Percentiles rank a stretch among this genome's conserved stretches.
Evolutionary conservation across 2,888 invertebrate genomes (phyloP).

Genomic region (Beris morrisii): DNA sequence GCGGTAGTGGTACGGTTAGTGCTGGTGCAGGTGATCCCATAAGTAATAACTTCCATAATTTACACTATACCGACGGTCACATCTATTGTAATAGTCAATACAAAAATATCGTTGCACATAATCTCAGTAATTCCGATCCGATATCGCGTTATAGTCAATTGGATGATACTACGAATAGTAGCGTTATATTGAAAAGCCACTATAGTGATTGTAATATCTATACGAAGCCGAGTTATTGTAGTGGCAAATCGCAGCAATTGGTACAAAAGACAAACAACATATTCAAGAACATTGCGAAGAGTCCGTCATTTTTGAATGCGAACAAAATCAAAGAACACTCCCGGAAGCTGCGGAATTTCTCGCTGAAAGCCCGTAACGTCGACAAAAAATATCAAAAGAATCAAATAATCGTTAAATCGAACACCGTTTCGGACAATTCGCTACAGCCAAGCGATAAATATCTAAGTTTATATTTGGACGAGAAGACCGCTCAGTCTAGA

Average conservation of each 20-base stretch:
- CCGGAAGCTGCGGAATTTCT: conserved; percentile 53
- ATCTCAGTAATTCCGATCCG: conserved; percentile 48
- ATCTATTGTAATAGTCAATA: conserved; percentile 42
- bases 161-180: conserved; percentile 39
- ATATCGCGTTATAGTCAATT: conserved; percentile 45
- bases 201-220: conserved; percentile 54
- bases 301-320: conserved; percentile 54
- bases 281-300: conserved; percentile 55
- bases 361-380: conserved; percentile 43
- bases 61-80: conserved; percentile 38
- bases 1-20: conserved; percentile 34
- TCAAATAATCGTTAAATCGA: conserved; percentile 53
- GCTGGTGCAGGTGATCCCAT: conserved; percentile 26
- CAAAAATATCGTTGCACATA: conserved; percentile 42
- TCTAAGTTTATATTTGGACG: conserved; percentile 53
- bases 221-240: conserved; percentile 45
- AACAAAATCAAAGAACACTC: conserved; percentile 55
- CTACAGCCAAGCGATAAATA: conserved; percentile 55
- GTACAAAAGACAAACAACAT: conserved; percentile 53
- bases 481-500: conserved; percentile 44
- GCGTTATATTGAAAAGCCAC: conserved; percentile 50
- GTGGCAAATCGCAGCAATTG: conserved; percentile 45
- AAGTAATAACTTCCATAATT: conserved; percentile 40
- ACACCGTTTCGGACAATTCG: conserved; percentile 55
- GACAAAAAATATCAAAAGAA: conserved; percentile 50